Conservation (phyloP, 2,888 invertebrate species). For the Calliscelio sp. region DNA sequence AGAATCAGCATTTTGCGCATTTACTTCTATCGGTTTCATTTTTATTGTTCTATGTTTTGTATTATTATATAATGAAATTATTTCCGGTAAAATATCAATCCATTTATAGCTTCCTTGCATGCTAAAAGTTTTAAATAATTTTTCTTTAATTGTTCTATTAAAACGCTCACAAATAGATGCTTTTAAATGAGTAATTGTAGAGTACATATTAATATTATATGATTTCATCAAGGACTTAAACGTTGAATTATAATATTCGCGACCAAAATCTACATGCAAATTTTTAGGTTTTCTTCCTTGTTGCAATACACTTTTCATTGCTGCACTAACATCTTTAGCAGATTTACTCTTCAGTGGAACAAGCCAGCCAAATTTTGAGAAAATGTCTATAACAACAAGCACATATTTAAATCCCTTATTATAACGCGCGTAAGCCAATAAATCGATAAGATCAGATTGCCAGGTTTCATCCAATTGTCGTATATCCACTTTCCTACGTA, state of each 20-base stretch:
- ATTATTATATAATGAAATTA: constrained; percentile 73
- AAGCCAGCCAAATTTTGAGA: constrained; percentile 78
- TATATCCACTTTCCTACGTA: not conserved
- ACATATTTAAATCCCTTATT: no score
- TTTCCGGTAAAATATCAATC: constrained; percentile 60
- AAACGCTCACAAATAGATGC: no score
- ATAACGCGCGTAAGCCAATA: no score
- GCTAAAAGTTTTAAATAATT: constrained; percentile 76
- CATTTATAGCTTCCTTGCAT: constrained; percentile 74
- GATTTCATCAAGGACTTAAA: constrained; percentile 34
- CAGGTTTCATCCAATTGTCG: not conserved
- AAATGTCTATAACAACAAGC: no score
- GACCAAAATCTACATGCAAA: constrained; percentile 41
- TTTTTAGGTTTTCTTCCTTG: constrained; percentile 60
- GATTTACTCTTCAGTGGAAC: constrained; percentile 59
- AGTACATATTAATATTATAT: constrained; percentile 39
- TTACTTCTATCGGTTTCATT: constrained; percentile 24
- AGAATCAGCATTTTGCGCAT: no score
- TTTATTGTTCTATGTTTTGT: constrained; percentile 36
- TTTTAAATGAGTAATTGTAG: constrained; percentile 39
- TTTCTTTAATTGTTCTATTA: constrained; percentile 46
- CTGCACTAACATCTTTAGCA: constrained; percentile 76
- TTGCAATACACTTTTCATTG: constrained; percentile 69
- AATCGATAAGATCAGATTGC: no score
- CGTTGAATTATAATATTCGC: constrained; percentile 39